Base-by-base conservation (phyloP, 2,113 vertebrate species). In the Pogona vitticeps region DNA sequence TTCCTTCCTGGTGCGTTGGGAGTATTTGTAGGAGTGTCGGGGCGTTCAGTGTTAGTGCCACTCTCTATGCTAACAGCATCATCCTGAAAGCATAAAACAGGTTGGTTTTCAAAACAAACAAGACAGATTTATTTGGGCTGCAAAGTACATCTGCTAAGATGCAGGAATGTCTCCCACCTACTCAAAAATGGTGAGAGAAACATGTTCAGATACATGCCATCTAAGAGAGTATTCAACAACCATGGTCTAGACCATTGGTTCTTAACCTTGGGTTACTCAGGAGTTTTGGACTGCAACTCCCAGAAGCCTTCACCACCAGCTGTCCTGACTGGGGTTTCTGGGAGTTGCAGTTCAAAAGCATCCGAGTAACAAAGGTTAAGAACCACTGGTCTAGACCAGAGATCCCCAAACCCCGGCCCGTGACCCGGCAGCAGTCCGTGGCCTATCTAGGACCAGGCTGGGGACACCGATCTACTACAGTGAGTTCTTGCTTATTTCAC, bases 11-110 rank as follows among this genome's bases (percentile, higher is more conserved):
- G 98, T 0, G 98, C 98, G 40, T 98, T 99, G 80, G 98, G 97
- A 0, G 99, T 99, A 96, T 99, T 99, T n/a, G 98, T 99, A 73
- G 99, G 99, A 0, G 99, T 99, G 92, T 99, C 99, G 0, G 99
- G 98, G 7, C 98, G 98, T 87, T 99, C 99, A 0, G 97, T 96
- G 78, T 99, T 99, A 78, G 98, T 98, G 21, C 99, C 98, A 0
- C 99, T 99, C 92, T 99, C 99, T 76, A 99, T 97, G 42, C 99
- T 99, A 93, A 98, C 96, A 0, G 98, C 98, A 93, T 99, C 99
- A 67, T 99, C 99, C 98, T 99, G 86, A 70, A 91, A 94, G 92
- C 9, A 91, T 36, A 80, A 65, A 73, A 36, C 3, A 80, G 3
- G 2, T 6, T 80, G 36, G 14, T 33, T 73, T 80, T 42, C 23